A percentile compares a stretch with the other conserved stretches of the same genome.
Evolutionary conservation across 2,888 invertebrate species (phyloP).

Genomic region (Nysson spinosus): DNA sequence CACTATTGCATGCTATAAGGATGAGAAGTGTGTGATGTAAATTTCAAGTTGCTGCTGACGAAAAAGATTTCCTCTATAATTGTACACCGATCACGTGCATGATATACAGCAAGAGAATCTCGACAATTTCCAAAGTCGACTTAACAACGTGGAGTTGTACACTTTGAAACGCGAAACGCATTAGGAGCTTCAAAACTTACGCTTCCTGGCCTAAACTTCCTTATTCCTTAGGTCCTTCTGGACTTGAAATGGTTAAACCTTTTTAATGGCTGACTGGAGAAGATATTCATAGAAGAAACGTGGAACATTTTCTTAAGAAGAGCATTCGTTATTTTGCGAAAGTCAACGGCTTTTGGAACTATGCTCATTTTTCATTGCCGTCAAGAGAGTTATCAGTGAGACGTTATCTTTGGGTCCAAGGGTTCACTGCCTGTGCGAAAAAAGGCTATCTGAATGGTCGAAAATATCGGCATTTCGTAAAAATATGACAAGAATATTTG

Average conservation of each 20-base stretch:
- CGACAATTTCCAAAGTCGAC: slow-evolving; percentile 39
- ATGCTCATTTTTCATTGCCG: slow-evolving; percentile 1
- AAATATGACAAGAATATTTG: no score
- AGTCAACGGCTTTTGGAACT: slow-evolving; percentile 7
- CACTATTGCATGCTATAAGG: no score
- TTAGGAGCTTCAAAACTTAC: slow-evolving; percentile 48
- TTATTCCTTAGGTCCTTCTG: slow-evolving; percentile 27
- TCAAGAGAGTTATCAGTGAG: no score
- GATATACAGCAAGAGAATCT: slow-evolving; percentile 18
- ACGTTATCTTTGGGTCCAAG: no score
- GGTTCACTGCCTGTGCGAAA: no score
- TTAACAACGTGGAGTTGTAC: slow-evolving; percentile 41
- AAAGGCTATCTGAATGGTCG: no score
- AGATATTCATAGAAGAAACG: slow-evolving; percentile 52
- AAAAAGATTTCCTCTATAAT: no score
- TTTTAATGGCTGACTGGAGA: slow-evolving; percentile 44
- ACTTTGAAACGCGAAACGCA: slow-evolving; percentile 47
- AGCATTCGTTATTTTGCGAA: slow-evolving; percentile 28
- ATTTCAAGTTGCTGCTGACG: no score
- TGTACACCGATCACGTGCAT: slow-evolving; percentile 31
- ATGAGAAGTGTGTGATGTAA: no score
- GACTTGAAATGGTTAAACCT: slow-evolving; percentile 44
- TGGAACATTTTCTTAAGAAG: slow-evolving; percentile 35
- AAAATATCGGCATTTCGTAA: no score
- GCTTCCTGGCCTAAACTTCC: slow-evolving; percentile 43